phyloP scores from a whole-genome alignment of 2,797 vertebrate species.

The Pteropus rufus region DNA sequence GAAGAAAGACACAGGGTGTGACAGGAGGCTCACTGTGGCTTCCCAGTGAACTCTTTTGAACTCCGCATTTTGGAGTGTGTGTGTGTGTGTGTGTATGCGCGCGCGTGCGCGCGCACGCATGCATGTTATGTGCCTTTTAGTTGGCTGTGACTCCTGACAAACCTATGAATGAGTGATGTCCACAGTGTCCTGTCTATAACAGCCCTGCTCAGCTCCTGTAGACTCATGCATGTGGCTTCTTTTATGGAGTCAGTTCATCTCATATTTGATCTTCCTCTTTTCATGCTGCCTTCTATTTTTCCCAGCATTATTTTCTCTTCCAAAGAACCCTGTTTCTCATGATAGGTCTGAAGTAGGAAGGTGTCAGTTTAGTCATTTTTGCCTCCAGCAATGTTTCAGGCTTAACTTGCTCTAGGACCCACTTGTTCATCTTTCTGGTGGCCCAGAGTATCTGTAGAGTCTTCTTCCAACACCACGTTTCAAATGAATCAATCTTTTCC shows the following conservation, averaged over 20 bases:
- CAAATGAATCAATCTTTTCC: background rate
- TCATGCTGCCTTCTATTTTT: background rate
- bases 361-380: background rate
- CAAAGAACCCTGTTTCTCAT: background rate
- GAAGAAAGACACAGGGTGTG: background rate
- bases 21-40: background rate
- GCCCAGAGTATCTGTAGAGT: background rate
- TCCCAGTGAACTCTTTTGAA: background rate
- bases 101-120: no score
- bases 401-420: background rate
- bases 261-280: background rate
- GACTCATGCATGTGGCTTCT: background rate
- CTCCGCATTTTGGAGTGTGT: background rate
- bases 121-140: background rate
- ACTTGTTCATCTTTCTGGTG: background rate
- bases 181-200: background rate
- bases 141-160: background rate
- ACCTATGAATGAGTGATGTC: background rate
- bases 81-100: background rate
- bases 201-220: background rate
- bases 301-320: background rate
- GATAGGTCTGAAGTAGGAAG: background rate
- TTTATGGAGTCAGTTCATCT: background rate
- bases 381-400: background rate
- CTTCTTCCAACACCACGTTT: background rate